Evolutionary conservation across 2,888 invertebrate species (phyloP).

Genomic region (Perdita meconis): DNA sequence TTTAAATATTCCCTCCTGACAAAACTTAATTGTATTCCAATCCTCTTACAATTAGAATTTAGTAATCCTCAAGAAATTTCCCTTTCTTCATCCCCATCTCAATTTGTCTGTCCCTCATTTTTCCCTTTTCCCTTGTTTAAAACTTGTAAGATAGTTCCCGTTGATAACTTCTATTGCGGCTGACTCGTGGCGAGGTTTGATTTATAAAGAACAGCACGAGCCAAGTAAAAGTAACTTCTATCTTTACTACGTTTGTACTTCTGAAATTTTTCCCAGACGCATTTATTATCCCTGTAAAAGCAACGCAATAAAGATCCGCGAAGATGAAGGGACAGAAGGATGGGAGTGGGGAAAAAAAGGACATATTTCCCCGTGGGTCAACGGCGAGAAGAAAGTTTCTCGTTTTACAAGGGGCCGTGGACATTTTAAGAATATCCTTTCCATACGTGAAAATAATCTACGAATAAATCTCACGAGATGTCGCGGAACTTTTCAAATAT

Average conservation of each 20-base stretch:
- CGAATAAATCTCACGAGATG: conserved; percentile 45
- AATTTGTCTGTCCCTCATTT: conserved; percentile 8
- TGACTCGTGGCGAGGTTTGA: conserved; percentile 16
- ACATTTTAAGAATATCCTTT: conserved; percentile 28
- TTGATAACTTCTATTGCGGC: conserved; percentile 23
- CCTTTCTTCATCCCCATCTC: background rate
- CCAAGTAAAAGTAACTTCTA: conserved; percentile 35
- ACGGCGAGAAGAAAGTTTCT: conserved; percentile 24
- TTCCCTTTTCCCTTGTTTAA: conserved; percentile 2
- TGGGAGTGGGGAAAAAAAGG: background rate
- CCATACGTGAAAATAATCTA: conserved; percentile 43
- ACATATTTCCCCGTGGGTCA: conserved; percentile 8
- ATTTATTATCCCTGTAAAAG: conserved; percentile 42
- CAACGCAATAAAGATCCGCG: conserved; percentile 38
- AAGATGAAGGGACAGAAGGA: background rate
- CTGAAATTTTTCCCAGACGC: conserved; percentile 31
- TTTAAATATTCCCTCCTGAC: too few species aligned
- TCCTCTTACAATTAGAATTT: too few species aligned
- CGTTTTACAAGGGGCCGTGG: background rate
- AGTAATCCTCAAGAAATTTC: too few species aligned
- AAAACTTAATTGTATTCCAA: too few species aligned
- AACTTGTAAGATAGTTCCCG: conserved; percentile 22
- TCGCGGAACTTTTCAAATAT: conserved; percentile 50
- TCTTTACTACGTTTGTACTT: conserved; percentile 38
- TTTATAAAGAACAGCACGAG: conserved; percentile 36